Evolutionary conservation across 2,113 vertebrate genomes (phyloP), one percentile per base, ranked within the genome.

Genomic region (Perca fluviatilis): DNA sequence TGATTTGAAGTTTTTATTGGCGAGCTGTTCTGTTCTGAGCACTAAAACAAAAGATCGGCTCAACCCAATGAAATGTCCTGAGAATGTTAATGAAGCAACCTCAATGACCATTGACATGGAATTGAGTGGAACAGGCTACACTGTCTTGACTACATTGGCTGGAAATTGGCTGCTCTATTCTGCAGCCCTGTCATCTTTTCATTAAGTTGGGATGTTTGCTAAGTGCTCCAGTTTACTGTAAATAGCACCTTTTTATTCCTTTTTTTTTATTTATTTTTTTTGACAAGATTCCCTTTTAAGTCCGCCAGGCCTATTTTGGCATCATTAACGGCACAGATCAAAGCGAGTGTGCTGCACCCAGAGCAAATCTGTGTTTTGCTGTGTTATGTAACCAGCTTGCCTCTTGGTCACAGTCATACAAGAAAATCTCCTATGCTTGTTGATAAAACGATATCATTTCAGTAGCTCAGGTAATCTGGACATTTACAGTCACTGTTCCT

Each of bases 61-160:
- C 80, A 82, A 67, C 79, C 73, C 67, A 57, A 57, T 79, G 61
- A 74, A 88, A 91, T 84, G 91, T 78, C 67, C 78, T 5, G 82
- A 64, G 94, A 95, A 92, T 95, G 76, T 92, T 90, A 93, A 95
- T 93, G 92, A 94, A 84, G 82, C 69, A 84, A 64, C 88, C 89
- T 89, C 81, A 94, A 91, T 93, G 83, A 70, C 21, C 82, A 91
- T 0, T 92, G 91, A 89, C 86, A 81, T 88, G 89, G 88, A 92
- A 91, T 79, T 6, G 51, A 80, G 68, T 18, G 69, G 84, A 74
- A 57, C 19, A 2, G 57, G 16, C 61, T 23, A 3, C 62, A 3
- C 54, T 66, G 62, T 56, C 63, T 50, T 14, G 14, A 89, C 79
- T 49, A 54, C 46, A 19, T 6, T 18, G 66, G 43, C 66, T 56